Conservation (phyloP, 2,113 vertebrate species). For the Amblyornis subalaris region DNA sequence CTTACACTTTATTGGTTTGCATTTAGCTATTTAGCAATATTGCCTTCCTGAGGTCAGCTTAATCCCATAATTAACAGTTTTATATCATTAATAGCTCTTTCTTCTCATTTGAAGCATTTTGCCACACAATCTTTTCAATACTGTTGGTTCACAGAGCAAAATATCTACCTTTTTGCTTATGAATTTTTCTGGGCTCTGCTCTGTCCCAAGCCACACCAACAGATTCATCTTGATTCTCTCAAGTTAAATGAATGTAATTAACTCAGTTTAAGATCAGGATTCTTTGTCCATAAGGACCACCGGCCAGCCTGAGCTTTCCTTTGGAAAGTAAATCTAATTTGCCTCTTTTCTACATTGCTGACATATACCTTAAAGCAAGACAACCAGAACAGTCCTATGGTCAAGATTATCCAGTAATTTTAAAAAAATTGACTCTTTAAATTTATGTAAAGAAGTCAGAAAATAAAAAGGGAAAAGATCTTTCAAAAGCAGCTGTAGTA, state of each 20-base stretch:
- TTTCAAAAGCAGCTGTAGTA: conserved; percentile 6
- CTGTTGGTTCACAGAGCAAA: background rate
- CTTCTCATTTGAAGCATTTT: background rate
- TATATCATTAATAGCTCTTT: background rate
- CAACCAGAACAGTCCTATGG: background rate
- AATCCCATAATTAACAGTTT: background rate
- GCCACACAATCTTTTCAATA: background rate
- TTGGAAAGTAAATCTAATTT: background rate
- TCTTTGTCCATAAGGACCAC: background rate
- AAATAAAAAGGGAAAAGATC: background rate
- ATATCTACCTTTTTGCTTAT: background rate
- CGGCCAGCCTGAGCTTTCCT: background rate
- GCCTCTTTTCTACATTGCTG: background rate
- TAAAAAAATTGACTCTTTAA: background rate
- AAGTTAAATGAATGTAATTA: background rate
- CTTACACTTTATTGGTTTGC: background rate
- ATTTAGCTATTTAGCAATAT: background rate
- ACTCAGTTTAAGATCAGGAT: background rate
- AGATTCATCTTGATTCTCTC: background rate
- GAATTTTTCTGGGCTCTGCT: background rate
- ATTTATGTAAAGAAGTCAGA: background rate
- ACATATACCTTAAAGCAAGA: background rate
- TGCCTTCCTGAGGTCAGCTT: background rate
- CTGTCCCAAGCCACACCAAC: background rate
- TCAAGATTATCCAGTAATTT: background rate